Conservation (phyloP, 2,113 vertebrate species). For the Psittacara wagleri region DNA sequence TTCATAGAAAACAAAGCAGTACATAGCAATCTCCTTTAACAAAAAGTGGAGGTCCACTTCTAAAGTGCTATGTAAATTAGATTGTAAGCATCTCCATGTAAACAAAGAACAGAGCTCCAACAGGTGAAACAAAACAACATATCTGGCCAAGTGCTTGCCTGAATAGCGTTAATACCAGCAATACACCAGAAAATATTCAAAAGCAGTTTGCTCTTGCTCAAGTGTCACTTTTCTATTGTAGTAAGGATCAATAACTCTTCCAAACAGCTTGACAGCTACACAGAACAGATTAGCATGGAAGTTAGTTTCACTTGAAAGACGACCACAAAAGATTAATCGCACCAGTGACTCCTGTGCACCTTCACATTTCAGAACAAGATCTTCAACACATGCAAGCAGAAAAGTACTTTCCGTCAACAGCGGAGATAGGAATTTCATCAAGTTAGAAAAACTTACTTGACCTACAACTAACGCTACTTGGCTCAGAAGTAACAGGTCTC, state of each 20-base stretch:
- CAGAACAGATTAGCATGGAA: conserved; percentile 21
- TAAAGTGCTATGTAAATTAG: not conserved
- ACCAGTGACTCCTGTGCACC: not conserved
- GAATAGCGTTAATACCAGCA: not conserved
- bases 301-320: conserved; percentile 33
- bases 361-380: not conserved
- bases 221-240: not conserved
- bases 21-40: not conserved
- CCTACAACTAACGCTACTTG: not conserved
- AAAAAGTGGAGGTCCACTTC: not conserved
- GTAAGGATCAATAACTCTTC: not conserved
- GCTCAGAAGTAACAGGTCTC: not conserved
- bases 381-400: not conserved
- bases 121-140: not conserved
- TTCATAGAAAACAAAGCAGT: not conserved
- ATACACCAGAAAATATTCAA: not conserved
- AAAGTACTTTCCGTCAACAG: not conserved
- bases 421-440: not conserved
- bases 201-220: not conserved
- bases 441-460: not conserved
- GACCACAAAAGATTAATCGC: conserved; percentile 37
- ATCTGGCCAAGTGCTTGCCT: not conserved
- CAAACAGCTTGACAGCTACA: not conserved
- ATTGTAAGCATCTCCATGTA: not conserved
- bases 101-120: not conserved